Evolutionary conservation across 2,797 vertebrate species (phyloP).

Genomic region (Neosilurus mollespiculum): DNA sequence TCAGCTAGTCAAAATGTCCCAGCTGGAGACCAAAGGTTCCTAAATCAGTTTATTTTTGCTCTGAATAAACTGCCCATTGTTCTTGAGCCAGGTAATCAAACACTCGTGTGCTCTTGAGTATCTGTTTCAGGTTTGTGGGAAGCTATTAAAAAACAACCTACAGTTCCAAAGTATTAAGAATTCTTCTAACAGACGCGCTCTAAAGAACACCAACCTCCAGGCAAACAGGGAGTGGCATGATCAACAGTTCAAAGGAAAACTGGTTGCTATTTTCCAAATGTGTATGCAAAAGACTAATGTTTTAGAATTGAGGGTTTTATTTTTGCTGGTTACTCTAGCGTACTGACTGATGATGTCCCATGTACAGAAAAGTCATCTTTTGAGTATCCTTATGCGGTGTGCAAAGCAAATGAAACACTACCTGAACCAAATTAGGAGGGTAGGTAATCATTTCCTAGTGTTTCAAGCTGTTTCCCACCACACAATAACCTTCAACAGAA

Average conservation of each 20-base stretch:
- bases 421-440: background rate
- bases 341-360: background rate
- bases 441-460: constrained; percentile 7
- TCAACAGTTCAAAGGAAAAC: background rate
- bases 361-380: background rate
- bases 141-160: background rate
- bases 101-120: background rate
- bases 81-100: background rate
- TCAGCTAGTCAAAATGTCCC: background rate
- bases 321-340: background rate
- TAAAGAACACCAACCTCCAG: background rate
- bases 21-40: background rate
- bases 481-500: constrained; percentile 7
- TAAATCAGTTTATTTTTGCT: constrained; percentile 1
- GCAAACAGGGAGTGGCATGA: background rate
- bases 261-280: background rate
- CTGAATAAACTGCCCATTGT: background rate
- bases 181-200: background rate
- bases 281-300: background rate
- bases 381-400: background rate
- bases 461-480: background rate
- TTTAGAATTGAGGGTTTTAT: constrained; percentile 1
- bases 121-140: background rate
- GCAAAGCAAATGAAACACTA: background rate
- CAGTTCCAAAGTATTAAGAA: background rate